phyloP scores from a whole-genome alignment of 2,888 invertebrate genomes.

The Dryobotodes eremita region DNA sequence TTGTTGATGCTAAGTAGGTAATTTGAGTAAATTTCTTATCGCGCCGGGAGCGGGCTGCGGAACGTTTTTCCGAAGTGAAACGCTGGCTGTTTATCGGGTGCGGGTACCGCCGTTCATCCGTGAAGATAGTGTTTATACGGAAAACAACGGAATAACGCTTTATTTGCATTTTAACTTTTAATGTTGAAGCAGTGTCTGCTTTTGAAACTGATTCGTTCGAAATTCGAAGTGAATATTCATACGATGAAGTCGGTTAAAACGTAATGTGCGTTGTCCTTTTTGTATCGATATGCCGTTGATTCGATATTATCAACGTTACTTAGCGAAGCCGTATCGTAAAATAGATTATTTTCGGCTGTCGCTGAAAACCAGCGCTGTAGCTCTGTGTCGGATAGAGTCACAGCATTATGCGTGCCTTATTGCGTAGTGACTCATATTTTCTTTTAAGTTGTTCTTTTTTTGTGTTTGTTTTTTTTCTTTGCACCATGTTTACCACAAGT shows the following conservation, averaged over 20 bases:
- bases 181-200: constrained; percentile 26
- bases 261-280: constrained; percentile 6
- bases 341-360: not conserved
- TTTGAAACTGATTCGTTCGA: constrained; percentile 26
- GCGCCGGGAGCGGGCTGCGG: constrained; percentile 71
- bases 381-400: not conserved
- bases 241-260: not conserved
- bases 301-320: not conserved
- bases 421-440: not conserved
- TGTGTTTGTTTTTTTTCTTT: not conserved
- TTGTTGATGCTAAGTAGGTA: constrained; percentile 73
- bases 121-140: constrained; percentile 55
- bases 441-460: not conserved
- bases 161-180: constrained; percentile 46
- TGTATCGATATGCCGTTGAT: not conserved
- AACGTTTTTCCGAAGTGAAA: constrained; percentile 68
- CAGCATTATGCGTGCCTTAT: not conserved
- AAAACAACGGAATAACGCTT: constrained; percentile 51
- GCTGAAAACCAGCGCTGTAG: not conserved
- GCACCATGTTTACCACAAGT: not conserved
- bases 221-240: constrained; percentile 8
- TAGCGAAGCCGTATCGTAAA: not conserved
- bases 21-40: constrained; percentile 84
- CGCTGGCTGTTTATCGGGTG: constrained; percentile 52
- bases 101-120: constrained; percentile 48